Evolutionary conservation across 1,140 invertebrate genomes (phyloP).

Genomic region (Alviniconcha marisindica): DNA sequence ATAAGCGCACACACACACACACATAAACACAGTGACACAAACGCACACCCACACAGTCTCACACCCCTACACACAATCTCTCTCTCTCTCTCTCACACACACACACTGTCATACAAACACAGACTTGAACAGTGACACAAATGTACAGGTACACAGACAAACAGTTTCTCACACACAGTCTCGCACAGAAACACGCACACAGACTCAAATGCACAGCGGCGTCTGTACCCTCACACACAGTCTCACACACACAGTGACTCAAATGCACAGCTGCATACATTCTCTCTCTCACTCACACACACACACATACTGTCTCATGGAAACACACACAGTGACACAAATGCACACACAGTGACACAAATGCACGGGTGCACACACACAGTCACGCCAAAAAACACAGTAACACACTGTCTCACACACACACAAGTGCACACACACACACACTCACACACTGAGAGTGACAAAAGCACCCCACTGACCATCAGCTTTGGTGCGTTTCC

Average conservation of each 20-base stretch:
- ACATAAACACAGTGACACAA: not conserved
- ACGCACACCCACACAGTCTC: not conserved
- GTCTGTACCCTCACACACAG: not conserved
- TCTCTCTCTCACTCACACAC: not conserved
- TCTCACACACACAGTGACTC: constrained; percentile 1
- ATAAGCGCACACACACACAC: not conserved
- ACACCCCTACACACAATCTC: not conserved
- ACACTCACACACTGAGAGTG: not conserved
- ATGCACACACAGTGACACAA: not conserved
- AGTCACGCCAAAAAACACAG: not conserved
- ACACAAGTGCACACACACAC: not conserved
- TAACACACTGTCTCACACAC: not conserved
- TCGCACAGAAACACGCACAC: not conserved
- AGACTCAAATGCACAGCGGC: not conserved
- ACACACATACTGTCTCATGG: not conserved
- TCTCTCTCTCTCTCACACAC: too few relatives aligned
- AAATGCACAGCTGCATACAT: not conserved
- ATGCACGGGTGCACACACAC: not conserved
- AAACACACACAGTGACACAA: not conserved
- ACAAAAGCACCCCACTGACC: constrained; percentile 37
- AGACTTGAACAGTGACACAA: not conserved
- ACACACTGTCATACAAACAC: not conserved
- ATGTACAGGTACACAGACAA: constrained; percentile 2
- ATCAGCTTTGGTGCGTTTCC: constrained; percentile 82
- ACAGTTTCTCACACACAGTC: not conserved